Evolutionary conservation across 2,113 vertebrate genomes (phyloP), one percentile per base, ranked within the genome.

Genomic region (Varanus salvator): DNA sequence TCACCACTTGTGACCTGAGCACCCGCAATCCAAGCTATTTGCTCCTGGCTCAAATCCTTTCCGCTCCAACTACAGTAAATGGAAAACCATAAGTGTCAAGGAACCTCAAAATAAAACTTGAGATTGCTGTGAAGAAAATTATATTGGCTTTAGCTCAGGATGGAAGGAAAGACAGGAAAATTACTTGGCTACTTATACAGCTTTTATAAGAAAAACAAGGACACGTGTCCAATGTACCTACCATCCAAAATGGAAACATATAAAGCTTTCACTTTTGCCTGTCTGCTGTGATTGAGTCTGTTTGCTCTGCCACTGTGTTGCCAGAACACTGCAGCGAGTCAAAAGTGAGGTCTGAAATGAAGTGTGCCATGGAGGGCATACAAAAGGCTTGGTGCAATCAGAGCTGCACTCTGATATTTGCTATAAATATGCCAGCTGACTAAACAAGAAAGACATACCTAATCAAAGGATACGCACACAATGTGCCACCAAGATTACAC

Each of bases 61-160:
- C 86, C 84, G 72, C 64, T 66, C 90, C 90, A 14, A 80, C 29
- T 0, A 2, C 38, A 80, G 77, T 15, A 91, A 92, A 87, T 75
- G 80, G 82, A 92, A 93, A 71, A 29, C 23, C 91, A 60, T 89
- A 23, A 52, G 83, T 89, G 72, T 86, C 81, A 92, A 92, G 23
- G 89, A 83, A 85, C 86, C 81, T 93, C 86, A n/a, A 91, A 91
- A 91, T 69, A 66, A 88, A 93, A 80, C 91, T 91, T 50, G 85
- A 66, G 69, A 71, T 4, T 15, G 68, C 2, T 31, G n/a, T 17
- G 75, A 1, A n/a, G 17, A 25, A 84, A 85, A 48, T 3, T 0
- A 85, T 66, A 76, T n/a, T 11, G 19, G n/a, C 75, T 91, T 57
- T 68, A 23, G 60, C 44, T n/a, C 15, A 86, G 68, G 52, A 93